Base-by-base conservation (phyloP, 2,888 invertebrate species). In the Eueremaeus valkanovi region DNA sequence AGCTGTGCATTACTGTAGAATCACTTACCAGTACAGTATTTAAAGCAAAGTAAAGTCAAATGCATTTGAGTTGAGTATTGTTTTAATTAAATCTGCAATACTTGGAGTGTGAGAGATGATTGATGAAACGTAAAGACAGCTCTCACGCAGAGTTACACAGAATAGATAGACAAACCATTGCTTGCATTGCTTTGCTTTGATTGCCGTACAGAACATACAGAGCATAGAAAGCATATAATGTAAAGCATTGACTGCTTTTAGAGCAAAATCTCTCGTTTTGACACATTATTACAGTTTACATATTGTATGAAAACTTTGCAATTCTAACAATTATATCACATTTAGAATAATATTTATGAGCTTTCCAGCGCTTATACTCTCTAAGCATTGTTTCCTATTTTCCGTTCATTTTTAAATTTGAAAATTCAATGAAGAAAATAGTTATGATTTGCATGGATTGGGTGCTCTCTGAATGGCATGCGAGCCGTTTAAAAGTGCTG, bases 71-170 rank as follows among this genome's bases (percentile, higher is more conserved):
- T 61, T 8, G 9, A n/a, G 66, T 66, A 66, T 66, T 66, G 66
- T 66, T 66, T 66, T 66, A 66, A 66, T 66, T 66, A 66, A 66
- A 66, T 66, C 13, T 66, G 66, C n/a, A 66, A 36, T 66, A 66
- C 36, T 66, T 66, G 66, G 40, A 66, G 66, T 66, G n/a, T n/a
- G 66, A 21, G 66, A 66, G 18, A 66, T 66, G 66, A 66, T 66
- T 66, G 66, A 66, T 66, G 66, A 66, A 66, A 66, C 36, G 66
- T 66, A 66, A 66, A 66, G 66, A 66, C 66, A 66, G 66, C 66
- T 66, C 66, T 66, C 66, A 66, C 40, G 66, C 66, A 31, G 66
- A 36, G 66, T 66, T 66, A 66, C 40, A 36, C 21, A 8, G 66
- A 66, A 66, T 29, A 3, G 24, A 61, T 33, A 61, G 9, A 24